Conservation (phyloP, 2,888 invertebrate genomes). For the Drosophila barbarae region DNA sequence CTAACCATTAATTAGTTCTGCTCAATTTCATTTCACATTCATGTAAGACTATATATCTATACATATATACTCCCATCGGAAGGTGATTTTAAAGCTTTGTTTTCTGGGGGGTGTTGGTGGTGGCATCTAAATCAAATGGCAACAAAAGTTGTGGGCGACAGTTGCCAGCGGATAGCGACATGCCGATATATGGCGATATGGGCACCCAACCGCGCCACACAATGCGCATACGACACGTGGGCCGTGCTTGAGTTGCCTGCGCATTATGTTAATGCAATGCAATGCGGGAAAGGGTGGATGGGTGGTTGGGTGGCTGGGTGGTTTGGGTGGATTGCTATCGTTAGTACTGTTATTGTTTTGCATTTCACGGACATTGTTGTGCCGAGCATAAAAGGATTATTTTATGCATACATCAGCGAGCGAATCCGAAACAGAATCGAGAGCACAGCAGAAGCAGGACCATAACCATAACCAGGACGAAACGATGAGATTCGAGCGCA, state of each 20-base stretch:
- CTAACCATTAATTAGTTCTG: constrained; percentile 15
- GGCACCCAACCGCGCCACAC: constrained; percentile 33
- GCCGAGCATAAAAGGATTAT: constrained; percentile 74
- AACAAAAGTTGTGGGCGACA: constrained; percentile 64
- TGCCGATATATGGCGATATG: constrained; percentile 19
- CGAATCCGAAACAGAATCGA: constrained; percentile 20
- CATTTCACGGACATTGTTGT: constrained; percentile 76
- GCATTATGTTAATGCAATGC: constrained; percentile 71
- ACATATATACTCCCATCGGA: background rate
- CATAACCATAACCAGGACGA: constrained; percentile 30
- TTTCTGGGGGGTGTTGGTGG: constrained; percentile 1
- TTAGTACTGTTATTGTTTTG: constrained; percentile 73
- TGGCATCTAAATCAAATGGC: constrained; percentile 45
- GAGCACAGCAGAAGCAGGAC: background rate
- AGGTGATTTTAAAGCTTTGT: constrained; percentile 13
- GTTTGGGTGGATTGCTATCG: constrained; percentile 38
- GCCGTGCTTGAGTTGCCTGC: constrained; percentile 66
- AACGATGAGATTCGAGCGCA: constrained; percentile 45
- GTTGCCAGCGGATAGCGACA: constrained; percentile 33
- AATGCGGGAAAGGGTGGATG: background rate
- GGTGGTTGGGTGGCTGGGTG: background rate
- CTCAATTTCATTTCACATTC: constrained; percentile 6
- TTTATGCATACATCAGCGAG: constrained; percentile 73
- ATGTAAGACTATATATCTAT: background rate
- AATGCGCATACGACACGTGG: constrained; percentile 65